Evolutionary conservation across 2,888 invertebrate genomes (phyloP), one percentile per base, ranked within the genome.

Genomic region (Mycalesis mineus): DNA sequence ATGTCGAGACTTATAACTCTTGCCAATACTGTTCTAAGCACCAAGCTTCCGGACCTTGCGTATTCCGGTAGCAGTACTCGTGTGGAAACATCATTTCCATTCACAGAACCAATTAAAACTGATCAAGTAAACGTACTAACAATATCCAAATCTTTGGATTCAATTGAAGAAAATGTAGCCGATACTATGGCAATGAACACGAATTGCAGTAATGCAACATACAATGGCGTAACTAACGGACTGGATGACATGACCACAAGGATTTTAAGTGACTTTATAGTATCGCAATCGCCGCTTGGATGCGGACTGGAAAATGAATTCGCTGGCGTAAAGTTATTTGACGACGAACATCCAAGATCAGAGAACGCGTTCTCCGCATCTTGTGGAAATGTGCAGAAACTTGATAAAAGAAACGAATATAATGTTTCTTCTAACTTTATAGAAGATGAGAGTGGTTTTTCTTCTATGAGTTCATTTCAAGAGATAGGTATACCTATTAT

Each of bases 371-470:
- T 66, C 14, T 65, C 65, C 44, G 52, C 65, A 47, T 54, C 65
- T 22, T 72, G 67, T 60, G 65, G 55, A 44, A 74, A 72, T 65
- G 62, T 65, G 51, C 71, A 74, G 67, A 72, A 64, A 29, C 59
- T 69, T 51, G 74, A 77, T 40, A 83, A 81, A 68, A 75, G 73
- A 62, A 78, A 70, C 54, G 82, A 84, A 51, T 85, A 73, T 65
- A 80, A 76, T 67, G 73, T 75, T 61, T 75, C 75, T 45, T 73
- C 77, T 41, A 80, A 82, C 72, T 87, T 83, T 60, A 78, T 87
- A 51, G 96, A 96, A 76, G 95, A 95, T 69, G 96, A 96, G 79
- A 96, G 95, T 74, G 96, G 96, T 29, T 96, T 96, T 80, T 95
- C 95, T 11, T 95, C 95, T 7, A 94, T 96, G 91, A 95, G 93